Conservation (phyloP, 2,888 invertebrate genomes). For the Drosophila anceps region DNA sequence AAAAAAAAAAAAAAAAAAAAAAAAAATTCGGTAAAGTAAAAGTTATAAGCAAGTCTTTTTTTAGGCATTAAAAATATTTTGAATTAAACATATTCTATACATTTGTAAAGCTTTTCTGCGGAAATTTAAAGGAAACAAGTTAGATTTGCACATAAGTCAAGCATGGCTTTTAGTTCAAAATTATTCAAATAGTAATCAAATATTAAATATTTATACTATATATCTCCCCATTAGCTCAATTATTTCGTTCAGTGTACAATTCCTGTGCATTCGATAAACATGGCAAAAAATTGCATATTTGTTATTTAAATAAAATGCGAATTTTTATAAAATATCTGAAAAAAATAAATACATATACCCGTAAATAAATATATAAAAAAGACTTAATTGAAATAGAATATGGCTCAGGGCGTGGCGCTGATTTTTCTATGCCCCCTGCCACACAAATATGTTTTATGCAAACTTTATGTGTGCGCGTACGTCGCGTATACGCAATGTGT, state of each 20-base stretch:
- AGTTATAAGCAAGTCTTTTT: no score
- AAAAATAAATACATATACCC: slow-evolving; percentile 15
- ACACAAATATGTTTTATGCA: slow-evolving; percentile 39
- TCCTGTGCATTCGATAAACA: slow-evolving; percentile 23
- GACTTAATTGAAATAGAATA: slow-evolving; percentile 56
- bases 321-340: slow-evolving; percentile 39
- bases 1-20: no score
- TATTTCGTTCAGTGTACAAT: background rate
- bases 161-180: no score
- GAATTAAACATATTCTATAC: no score
- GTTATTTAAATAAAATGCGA: slow-evolving; percentile 24
- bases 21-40: no score
- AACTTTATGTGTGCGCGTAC: slow-evolving; percentile 20
- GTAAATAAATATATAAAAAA: slow-evolving; percentile 15
- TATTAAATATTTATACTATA: background rate
- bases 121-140: no score
- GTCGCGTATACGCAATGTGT: slow-evolving; percentile 26
- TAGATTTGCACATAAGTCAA: no score
- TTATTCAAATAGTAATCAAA: no score
- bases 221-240: background rate
- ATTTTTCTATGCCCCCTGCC: slow-evolving; percentile 46
- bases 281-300: slow-evolving; percentile 16
- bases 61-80: no score
- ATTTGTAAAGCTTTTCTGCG: no score
- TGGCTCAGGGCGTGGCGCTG: slow-evolving; percentile 34